Base-by-base conservation (phyloP, 1,140 invertebrate genomes). In the Pollicipes pollicipes region DNA sequence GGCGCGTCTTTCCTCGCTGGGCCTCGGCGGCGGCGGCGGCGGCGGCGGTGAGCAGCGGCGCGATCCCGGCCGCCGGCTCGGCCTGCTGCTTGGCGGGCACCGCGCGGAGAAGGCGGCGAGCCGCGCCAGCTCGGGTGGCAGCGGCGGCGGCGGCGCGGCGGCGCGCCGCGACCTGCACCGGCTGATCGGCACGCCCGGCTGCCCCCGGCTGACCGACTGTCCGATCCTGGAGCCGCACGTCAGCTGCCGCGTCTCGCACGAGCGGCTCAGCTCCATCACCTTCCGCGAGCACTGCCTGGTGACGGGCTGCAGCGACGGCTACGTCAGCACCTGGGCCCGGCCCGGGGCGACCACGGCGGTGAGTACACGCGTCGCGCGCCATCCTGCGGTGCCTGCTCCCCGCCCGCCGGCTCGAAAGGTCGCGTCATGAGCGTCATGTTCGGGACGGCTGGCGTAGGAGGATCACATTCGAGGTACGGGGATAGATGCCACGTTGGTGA, bases 221-320 rank as follows among this genome's bases (percentile, higher is more conserved):
- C 95, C 95, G 27, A 85, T 97, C 72, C 83, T 99, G 71, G 96
- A 99, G 82, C 96, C 97, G 66, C 83, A 98, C 73, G 87, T 98
- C 70, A 97, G 93, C 81, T 98, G 99, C 82, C 97, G 97, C 84
- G 90, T 99, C 76, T 91, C 96, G 69, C 91, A 97, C 78, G 96
- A 98, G 83, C 85, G 96, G 77, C 84, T 98, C 76, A 97, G 94
- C 76, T 88, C 93, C 75, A 81, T 99, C 76, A 86, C 92, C 76
- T 99, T 99, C 85, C 86, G 92, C 73, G 89, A 95, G 79, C 96
- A 98, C 82, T 97, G 91, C 82, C 87, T 99, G 78, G 87, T 99
- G 68, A 97, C 94, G 70, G 94, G 95, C 71, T 98, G 95, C 83
- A 95, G 98, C 79, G 96, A 99, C 83, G 97, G 96, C 75, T 91